These are phyloP conservation scores for Fregata magnificens DNA, from an alignment of 2,113 vertebrate species.

Conservation along the genomic window DNA sequence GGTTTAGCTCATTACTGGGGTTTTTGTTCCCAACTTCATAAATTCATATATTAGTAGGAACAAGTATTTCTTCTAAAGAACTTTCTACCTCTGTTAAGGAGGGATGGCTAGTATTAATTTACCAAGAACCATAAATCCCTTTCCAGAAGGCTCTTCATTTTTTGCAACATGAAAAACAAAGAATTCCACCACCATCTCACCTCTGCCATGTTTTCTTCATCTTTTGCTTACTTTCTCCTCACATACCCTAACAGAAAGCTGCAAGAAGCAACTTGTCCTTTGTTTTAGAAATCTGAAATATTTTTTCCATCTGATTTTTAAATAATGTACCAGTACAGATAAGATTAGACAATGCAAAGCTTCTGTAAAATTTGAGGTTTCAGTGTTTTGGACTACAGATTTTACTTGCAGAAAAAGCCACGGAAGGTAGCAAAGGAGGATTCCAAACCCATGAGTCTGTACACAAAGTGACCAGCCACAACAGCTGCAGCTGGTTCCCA, in stretches of 20 bases:
- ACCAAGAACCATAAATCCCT: neutral
- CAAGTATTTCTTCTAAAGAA: neutral
- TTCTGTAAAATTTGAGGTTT: neutral
- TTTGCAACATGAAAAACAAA: neutral
- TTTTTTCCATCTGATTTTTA: neutral
- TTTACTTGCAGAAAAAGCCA: neutral
- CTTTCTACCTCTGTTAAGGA: neutral
- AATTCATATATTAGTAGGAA: neutral
- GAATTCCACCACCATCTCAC: neutral
- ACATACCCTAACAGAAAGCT: neutral
- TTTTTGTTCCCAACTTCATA: neutral
- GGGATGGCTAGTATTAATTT: neutral
- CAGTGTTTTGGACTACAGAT: neutral
- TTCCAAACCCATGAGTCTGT: neutral
- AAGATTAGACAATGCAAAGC: neutral
- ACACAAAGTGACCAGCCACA: neutral
- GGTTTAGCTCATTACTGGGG: neutral
- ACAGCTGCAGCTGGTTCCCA: neutral
- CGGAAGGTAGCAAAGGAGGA: neutral
- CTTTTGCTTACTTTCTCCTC: neutral
- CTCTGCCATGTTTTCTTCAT: neutral
- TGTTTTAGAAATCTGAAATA: neutral
- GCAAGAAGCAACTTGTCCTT: neutral
- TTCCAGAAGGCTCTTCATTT: neutral
- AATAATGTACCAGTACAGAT: neutral